Conservation (phyloP, 35 echinoderm and acorn worm species). For the Lytechinus variegatus region DNA sequence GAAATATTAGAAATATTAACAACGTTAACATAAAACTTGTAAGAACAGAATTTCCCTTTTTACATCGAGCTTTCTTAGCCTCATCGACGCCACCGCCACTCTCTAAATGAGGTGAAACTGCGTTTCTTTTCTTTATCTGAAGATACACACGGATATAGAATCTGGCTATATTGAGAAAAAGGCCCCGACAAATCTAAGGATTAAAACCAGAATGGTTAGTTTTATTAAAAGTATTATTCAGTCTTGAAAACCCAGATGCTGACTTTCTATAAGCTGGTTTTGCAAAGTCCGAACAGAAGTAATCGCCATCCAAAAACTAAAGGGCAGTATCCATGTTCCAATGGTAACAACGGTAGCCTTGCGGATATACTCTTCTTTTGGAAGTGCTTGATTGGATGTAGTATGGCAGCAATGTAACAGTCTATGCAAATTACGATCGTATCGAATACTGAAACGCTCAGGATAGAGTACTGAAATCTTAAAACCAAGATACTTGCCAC, state of each 20-base stretch:
- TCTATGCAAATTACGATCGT: not conserved
- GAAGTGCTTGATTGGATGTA: constrained; percentile 47
- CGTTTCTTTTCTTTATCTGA: not conserved
- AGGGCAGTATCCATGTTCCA: constrained; percentile 40
- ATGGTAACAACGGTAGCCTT: not conserved
- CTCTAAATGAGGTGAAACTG: not conserved
- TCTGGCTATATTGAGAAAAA: not conserved
- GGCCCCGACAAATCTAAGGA: not conserved
- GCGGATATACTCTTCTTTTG: constrained; percentile 17
- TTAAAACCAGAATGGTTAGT: not conserved
- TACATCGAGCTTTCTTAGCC: not conserved
- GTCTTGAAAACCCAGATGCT: not conserved
- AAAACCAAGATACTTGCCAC: not conserved
- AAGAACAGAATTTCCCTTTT: not conserved
- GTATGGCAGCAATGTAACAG: not conserved
- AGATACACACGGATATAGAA: not conserved
- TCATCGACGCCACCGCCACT: not conserved
- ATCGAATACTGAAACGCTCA: not conserved
- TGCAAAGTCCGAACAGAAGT: constrained; percentile 26
- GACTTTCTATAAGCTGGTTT: not conserved
- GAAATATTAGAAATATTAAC: not conserved
- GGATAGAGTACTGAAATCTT: constrained; percentile 15
- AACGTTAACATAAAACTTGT: not conserved
- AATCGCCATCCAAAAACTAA: constrained; percentile 26
- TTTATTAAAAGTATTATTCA: not conserved